Evolutionary conservation across 2,113 vertebrate genomes (phyloP).

Genomic region (Poeciliopsis turrubarensis): DNA sequence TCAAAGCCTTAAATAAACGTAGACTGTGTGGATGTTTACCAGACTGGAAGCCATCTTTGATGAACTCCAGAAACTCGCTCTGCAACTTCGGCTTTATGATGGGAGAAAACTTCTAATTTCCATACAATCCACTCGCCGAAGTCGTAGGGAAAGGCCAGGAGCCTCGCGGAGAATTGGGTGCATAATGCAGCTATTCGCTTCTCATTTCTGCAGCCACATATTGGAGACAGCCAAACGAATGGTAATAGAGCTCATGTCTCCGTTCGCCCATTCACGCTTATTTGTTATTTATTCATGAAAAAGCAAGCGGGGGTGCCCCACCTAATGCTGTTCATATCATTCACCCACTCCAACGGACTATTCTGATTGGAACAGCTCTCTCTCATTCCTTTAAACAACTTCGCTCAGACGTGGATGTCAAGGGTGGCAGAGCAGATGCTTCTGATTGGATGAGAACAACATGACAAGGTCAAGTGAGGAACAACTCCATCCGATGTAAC

Average conservation of each 20-base stretch:
- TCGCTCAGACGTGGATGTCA: conserved; percentile 31
- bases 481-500: background rate
- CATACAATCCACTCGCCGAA: conserved; percentile 38
- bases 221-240: conserved; percentile 48
- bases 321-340: conserved; percentile 60
- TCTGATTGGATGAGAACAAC: conserved; percentile 20
- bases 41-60: background rate
- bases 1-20: conserved; percentile 5
- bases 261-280: conserved; percentile 53
- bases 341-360: conserved; percentile 46
- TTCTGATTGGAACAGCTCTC: conserved; percentile 43
- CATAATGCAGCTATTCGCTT: conserved; percentile 65
- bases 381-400: conserved; percentile 32
- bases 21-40: background rate
- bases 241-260: conserved; percentile 69
- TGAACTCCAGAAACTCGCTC: background rate
- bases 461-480: conserved; percentile 26
- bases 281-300: conserved; percentile 77
- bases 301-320: conserved; percentile 55
- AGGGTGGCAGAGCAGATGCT: conserved; percentile 11
- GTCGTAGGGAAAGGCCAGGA: conserved; percentile 42
- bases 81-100: conserved; percentile 31
- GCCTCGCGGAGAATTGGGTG: conserved; percentile 56
- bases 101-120: conserved; percentile 36
- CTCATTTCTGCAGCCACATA: conserved; percentile 60